Conservation (phyloP, 2,888 invertebrate genomes). For the Yponomeuta evonymella region DNA sequence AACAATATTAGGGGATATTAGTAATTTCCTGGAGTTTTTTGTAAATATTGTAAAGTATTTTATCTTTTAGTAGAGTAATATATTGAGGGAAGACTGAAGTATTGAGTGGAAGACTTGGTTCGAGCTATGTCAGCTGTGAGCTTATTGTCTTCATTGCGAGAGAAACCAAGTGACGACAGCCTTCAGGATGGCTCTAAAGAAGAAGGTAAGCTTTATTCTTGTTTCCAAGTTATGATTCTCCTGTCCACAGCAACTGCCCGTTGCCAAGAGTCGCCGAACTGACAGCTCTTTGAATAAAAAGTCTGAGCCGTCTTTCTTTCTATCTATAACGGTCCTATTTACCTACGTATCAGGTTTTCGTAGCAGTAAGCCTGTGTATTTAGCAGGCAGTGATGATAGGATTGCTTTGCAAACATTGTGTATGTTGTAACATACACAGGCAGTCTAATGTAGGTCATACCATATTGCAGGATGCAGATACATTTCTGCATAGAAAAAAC, state of each 20-base stretch:
- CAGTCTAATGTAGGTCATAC: not conserved
- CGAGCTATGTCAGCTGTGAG: slow-evolving; percentile 74
- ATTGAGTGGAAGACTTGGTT: slow-evolving; percentile 56
- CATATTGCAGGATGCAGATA: not conserved
- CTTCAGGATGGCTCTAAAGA: slow-evolving; percentile 60
- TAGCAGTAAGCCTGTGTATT: not conserved
- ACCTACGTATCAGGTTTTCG: not conserved
- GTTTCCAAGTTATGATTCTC: not conserved
- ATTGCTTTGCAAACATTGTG: not conserved
- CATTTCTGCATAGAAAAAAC: not conserved
- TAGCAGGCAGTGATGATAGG: not conserved
- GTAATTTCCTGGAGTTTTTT: slow-evolving; percentile 69
- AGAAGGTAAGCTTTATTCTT: slow-evolving; percentile 46
- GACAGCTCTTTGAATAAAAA: not conserved
- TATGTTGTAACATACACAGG: not conserved
- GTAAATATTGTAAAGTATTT: slow-evolving; percentile 73
- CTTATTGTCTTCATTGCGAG: slow-evolving; percentile 68
- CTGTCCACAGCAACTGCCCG: not conserved
- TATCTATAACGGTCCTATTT: not conserved
- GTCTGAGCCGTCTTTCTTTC: not conserved
- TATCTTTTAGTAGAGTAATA: slow-evolving; percentile 69
- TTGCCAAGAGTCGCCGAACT: not conserved
- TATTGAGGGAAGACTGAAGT: slow-evolving; percentile 72
- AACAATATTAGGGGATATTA: slow-evolving; percentile 73
- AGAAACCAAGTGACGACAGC: slow-evolving; percentile 65